Conservation (phyloP, 2,113 vertebrate species). For the Boulengeromyrus knoepffleri region DNA sequence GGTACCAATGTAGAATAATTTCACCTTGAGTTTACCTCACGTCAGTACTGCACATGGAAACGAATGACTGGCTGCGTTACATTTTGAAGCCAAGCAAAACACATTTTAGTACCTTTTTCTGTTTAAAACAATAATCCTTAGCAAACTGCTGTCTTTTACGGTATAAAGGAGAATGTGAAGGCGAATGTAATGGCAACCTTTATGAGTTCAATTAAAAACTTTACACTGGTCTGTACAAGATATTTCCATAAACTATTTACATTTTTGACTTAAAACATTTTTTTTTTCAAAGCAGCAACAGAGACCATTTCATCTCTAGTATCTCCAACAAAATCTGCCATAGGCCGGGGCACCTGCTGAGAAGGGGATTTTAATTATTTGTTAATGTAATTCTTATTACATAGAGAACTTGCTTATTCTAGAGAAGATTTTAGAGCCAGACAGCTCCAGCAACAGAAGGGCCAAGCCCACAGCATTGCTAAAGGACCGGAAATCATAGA, state of each 20-base stretch:
- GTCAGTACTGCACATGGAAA: slow-evolving; percentile 98
- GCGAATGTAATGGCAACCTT: slow-evolving; percentile 91
- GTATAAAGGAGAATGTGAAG: slow-evolving; percentile 89
- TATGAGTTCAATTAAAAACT: slow-evolving; percentile 99
- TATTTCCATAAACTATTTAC: slow-evolving; percentile 99
- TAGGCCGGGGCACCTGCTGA: slow-evolving; percentile 85
- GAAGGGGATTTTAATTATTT: slow-evolving; percentile 67
- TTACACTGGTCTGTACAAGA: slow-evolving; percentile 99
- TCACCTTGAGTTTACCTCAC: slow-evolving; percentile 92
- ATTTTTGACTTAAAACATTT: slow-evolving; percentile 97
- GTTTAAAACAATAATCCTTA: slow-evolving; percentile 72
- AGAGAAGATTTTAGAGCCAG: slow-evolving; percentile 59
- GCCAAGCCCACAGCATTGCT: slow-evolving; percentile 80
- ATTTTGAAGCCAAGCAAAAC: slow-evolving; percentile 86
- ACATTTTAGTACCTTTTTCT: slow-evolving; percentile 56
- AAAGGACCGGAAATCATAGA: slow-evolving; percentile 62
- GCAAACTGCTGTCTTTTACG: slow-evolving; percentile 78
- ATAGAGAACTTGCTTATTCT: slow-evolving; percentile 72
- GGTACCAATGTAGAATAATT: slow-evolving; percentile 85
- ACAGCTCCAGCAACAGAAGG: slow-evolving; percentile 63
- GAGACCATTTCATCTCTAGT: slow-evolving; percentile 84
- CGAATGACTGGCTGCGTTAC: slow-evolving; percentile 85
- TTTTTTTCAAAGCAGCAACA: slow-evolving; percentile 98
- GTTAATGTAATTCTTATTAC: neutral
- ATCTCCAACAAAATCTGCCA: slow-evolving; percentile 84